phyloP scores from a whole-genome alignment of 1,140 invertebrate genomes.

The Chymomyza costata region DNA sequence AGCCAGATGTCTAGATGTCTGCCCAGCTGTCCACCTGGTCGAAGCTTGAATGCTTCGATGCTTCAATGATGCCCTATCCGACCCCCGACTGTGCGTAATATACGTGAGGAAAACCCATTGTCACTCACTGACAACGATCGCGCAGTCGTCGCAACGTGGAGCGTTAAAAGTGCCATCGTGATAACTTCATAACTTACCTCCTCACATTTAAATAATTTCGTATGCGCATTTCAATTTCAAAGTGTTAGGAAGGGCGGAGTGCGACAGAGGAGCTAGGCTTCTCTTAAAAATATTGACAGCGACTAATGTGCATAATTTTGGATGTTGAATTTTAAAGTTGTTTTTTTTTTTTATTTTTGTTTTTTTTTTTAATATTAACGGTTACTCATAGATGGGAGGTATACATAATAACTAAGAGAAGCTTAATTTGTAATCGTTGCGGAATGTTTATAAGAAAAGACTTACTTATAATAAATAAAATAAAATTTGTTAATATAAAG shows the following conservation, averaged over 20 bases:
- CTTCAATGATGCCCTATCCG: no score
- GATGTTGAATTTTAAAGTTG: not conserved
- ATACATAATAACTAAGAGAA: no score
- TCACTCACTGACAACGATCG: slow-evolving; percentile 35
- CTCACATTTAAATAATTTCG: slow-evolving; percentile 70
- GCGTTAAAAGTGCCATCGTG: slow-evolving; percentile 58
- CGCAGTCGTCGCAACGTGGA: slow-evolving; percentile 12
- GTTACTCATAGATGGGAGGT: no score
- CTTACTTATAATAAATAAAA: no score
- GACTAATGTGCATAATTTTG: slow-evolving; percentile 49
- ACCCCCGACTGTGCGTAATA: slow-evolving; percentile 30
- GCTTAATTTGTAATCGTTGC: no score
- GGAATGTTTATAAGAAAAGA: no score
- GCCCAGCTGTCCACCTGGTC: not conserved
- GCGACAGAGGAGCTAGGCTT: not conserved
- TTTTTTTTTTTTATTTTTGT: slow-evolving; percentile 11
- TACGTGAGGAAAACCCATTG: slow-evolving; percentile 56
- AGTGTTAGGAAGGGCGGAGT: slow-evolving; percentile 1
- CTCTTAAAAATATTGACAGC: slow-evolving; percentile 49
- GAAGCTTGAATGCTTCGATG: no score
- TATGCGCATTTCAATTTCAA: slow-evolving; percentile 68
- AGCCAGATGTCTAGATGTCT: no score
- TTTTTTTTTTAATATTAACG: slow-evolving; percentile 21
- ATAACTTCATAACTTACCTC: slow-evolving; percentile 72
- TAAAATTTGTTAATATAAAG: no score